Percentiles rank a stretch among this genome's conserved stretches.
These are phyloP conservation scores for Caenorhabditis japonica DNA, from an alignment of 2,888 invertebrate species.

Conservation along the genomic window DNA sequence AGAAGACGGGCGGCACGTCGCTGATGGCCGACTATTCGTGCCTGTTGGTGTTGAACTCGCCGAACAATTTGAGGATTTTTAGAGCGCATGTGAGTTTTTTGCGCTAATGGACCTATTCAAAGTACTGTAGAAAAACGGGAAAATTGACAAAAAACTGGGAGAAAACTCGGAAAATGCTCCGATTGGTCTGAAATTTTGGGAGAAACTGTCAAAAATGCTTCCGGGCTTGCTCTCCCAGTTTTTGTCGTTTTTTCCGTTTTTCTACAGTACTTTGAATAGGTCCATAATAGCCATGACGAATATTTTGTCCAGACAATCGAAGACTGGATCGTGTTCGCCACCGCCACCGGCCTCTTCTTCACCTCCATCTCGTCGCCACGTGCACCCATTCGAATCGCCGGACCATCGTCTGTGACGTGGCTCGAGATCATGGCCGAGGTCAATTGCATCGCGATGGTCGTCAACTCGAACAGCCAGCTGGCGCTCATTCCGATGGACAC, in stretches of 20 bases:
- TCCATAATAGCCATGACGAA: not conserved
- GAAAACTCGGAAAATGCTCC: no score
- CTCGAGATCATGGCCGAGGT: conserved; percentile 60
- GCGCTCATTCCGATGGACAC: conserved; percentile 53
- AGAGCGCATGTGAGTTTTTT: conserved; percentile 44
- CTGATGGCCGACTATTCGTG: conserved; percentile 57
- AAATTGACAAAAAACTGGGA: no score
- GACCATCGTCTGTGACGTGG: conserved; percentile 60
- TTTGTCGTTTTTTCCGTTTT: no score
- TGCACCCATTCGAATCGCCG: conserved; percentile 66
- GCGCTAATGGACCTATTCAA: not conserved
- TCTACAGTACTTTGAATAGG: not conserved
- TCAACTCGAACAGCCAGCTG: conserved; percentile 40
- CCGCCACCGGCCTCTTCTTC: conserved; percentile 71
- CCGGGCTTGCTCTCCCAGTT: no score
- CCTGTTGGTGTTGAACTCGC: conserved; percentile 49
- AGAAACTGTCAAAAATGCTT: no score
- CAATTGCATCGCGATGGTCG: conserved; percentile 51
- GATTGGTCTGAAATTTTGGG: no score
- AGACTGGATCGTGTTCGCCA: conserved; percentile 69
- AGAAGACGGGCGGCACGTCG: conserved; percentile 36
- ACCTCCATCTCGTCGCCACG: conserved; percentile 60
- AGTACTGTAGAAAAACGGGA: not conserved
- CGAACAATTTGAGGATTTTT: conserved; percentile 60
- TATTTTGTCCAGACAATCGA: conserved; percentile 51